These are phyloP conservation scores for Heliocidaris tuberculata DNA, from an alignment of 35 echinoderm and acorn worm species.

Conservation along the genomic window DNA sequence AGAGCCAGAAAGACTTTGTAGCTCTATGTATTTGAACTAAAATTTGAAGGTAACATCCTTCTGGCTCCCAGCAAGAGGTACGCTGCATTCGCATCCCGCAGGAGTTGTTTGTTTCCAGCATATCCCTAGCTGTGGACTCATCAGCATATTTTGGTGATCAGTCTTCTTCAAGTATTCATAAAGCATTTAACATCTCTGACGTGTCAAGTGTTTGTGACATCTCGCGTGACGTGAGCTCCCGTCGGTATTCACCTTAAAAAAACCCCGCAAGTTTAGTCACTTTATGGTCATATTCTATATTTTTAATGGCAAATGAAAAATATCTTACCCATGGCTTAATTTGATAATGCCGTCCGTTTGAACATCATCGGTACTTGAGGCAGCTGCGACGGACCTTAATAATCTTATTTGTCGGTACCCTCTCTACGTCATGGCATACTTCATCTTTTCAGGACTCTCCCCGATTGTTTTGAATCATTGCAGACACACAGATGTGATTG, in stretches of 20 bases:
- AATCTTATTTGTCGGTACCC: background rate
- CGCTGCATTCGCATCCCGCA: no score
- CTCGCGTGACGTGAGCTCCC: background rate
- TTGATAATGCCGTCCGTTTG: background rate
- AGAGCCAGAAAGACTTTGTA: no score
- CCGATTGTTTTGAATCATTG: background rate
- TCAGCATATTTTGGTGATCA: background rate
- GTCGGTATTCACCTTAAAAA: background rate
- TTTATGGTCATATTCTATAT: background rate
- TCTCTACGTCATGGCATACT: background rate
- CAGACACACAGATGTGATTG: background rate
- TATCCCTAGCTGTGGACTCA: background rate
- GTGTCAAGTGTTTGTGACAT: background rate
- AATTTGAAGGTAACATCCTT: no score
- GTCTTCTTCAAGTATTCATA: background rate
- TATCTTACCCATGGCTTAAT: background rate
- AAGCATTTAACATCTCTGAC: conserved; percentile 10
- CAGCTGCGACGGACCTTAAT: background rate
- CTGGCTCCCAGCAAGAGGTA: no score
- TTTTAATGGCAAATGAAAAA: background rate
- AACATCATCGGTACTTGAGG: background rate
- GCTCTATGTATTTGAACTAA: no score
- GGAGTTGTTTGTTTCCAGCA: background rate
- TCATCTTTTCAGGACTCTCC: background rate
- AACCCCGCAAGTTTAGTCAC: background rate